These are phyloP conservation scores for Zaprionus ghesquierei DNA, from an alignment of 1,140 invertebrate genomes.

Conservation along the genomic window DNA sequence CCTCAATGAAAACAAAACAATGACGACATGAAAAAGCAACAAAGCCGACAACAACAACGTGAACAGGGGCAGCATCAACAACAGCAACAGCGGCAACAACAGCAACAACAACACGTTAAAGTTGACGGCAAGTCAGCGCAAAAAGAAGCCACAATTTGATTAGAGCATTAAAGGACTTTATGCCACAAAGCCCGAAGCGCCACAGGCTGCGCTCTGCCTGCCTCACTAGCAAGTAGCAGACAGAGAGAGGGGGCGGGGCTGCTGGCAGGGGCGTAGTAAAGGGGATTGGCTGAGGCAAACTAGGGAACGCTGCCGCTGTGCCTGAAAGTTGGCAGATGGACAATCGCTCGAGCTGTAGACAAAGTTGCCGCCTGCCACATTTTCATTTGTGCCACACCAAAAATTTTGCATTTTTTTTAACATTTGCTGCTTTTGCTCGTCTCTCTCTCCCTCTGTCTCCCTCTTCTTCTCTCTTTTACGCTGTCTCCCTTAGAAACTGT, in stretches of 20 bases:
- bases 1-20: slow-evolving; percentile 79
- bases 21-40: slow-evolving; percentile 57
- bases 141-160: slow-evolving; percentile 80
- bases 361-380: slow-evolving; percentile 59
- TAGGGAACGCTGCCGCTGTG: slow-evolving; percentile 9
- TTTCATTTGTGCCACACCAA: slow-evolving; percentile 34
- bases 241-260: neutral
- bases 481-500: slow-evolving; percentile 63
- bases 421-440: neutral
- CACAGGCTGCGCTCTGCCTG: slow-evolving; percentile 27
- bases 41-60: slow-evolving; percentile 33
- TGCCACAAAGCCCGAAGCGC: slow-evolving; percentile 67
- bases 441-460: neutral
- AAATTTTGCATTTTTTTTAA: neutral
- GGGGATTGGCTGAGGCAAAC: slow-evolving; percentile 12
- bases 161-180: slow-evolving; percentile 80
- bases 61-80: slow-evolving; percentile 28
- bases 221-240: neutral
- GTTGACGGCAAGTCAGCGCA: slow-evolving; percentile 43
- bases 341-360: slow-evolving; percentile 48
- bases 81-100: no score
- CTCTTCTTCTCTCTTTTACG: slow-evolving; percentile 9
- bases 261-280: no score
- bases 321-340: slow-evolving; percentile 33
- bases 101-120: slow-evolving; percentile 50